Percentiles rank a stretch among this genome's conserved stretches.
Evolutionary conservation across 1,140 invertebrate genomes (phyloP).

Genomic region (Philopotamus ludificatus): DNA sequence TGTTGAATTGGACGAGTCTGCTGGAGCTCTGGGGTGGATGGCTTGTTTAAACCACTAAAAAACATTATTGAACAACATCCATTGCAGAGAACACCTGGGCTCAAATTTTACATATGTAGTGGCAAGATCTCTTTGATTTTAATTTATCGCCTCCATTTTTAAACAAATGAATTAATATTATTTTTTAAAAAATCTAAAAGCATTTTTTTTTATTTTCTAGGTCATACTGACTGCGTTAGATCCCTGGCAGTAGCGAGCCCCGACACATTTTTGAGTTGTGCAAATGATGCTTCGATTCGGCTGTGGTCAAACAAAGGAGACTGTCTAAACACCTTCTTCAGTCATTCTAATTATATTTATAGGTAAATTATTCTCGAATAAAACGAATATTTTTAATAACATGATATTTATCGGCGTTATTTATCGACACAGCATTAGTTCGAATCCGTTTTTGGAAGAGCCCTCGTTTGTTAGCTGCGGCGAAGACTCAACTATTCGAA

Average conservation of each 20-base stretch:
- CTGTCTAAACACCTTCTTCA: conserved; percentile 74
- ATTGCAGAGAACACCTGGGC: too few species aligned
- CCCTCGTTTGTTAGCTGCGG: conserved; percentile 72
- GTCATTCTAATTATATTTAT: conserved; percentile 81
- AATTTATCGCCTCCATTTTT: neutral
- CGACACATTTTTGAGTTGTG: conserved; percentile 79
- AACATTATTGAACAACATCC: too few species aligned
- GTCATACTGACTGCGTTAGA: conserved; percentile 90
- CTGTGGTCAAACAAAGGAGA: conserved; percentile 79
- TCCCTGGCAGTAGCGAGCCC: conserved; percentile 67
- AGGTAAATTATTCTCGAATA: conserved; percentile 50
- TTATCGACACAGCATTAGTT: conserved; percentile 13
- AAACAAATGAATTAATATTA: neutral
- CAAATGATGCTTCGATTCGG: conserved; percentile 86
- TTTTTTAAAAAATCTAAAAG: neutral
- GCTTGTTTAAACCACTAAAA: too few species aligned
- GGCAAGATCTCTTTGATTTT: too few species aligned
- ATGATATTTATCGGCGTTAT: neutral
- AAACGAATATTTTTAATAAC: neutral
- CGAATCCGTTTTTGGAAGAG: conserved; percentile 60
- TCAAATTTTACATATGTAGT: too few species aligned
- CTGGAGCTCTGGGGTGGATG: too few species aligned
- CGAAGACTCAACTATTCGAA: conserved; percentile 83
- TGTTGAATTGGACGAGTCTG: too few species aligned
- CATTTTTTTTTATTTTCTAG: conserved; percentile 51